Evolutionary conservation across 2,113 vertebrate genomes (phyloP), one percentile per base, ranked within the genome.

Genomic region (Etheostoma spectabile): DNA sequence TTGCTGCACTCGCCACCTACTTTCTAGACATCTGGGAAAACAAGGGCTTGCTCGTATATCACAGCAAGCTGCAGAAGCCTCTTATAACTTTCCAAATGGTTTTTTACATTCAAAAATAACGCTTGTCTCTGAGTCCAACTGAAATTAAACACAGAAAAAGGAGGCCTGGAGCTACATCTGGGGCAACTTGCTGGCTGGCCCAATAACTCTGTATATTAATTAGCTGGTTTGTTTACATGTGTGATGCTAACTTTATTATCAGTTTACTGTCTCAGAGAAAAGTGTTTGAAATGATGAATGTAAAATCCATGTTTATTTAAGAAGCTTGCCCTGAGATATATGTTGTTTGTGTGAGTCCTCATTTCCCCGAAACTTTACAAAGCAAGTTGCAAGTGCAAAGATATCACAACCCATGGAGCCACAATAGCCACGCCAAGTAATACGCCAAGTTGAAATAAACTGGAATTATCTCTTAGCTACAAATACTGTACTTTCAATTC

Each of bases 151-250:
- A 68, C 48, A 68, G 66, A 52, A n/a, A 52, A 49, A 7, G 33
- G 48, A 67, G 0, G 30, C 30, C 48, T 52, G 49, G 18, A 53
- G 66, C 19, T 68, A 38, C 13, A 68, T 53, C 49, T 68, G n/a
- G 66, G 49, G 49, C 66, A 69, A 69, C 19, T 35, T 66, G 63
- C 16, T 49, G 66, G 30, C 27, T 53, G 49, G 18, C 49, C 66
- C 21, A 69, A 69, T 53, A 69, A 53, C 27, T 24, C 49, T 38
- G 66, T 13, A 69, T 69, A 35, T 68, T 52, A 69, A 69, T 53
- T 30, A 53, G 30, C 6, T 2, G 19, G 19, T 69, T 53, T 69
- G 49, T 69, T 69, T 52, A 30, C 13, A 69, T 69, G 19, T 69
- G 66, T 53, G 49, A 53, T 12, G 49, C 30, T 22, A 27, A 69